A percentile compares a stretch with the other conserved stretches of the same genome.
These are phyloP conservation scores for Nestor notabilis DNA, from an alignment of 2,113 vertebrate species.

Conservation along the genomic window DNA sequence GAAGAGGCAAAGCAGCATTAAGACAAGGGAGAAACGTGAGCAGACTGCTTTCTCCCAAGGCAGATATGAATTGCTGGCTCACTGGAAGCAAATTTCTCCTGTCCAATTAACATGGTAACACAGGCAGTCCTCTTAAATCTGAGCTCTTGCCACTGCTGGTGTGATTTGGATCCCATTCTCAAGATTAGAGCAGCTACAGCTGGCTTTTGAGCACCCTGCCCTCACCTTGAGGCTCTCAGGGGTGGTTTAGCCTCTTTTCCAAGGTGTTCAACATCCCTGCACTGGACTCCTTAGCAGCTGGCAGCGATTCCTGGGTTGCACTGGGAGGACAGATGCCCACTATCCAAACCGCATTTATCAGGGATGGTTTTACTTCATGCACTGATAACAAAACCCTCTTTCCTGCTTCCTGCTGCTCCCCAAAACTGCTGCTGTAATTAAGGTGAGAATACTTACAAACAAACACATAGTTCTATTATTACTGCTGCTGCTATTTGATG, in stretches of 20 bases:
- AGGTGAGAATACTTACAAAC: background rate
- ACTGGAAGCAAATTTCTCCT: background rate
- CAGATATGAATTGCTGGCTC: background rate
- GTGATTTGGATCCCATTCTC: background rate
- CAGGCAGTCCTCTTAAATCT: background rate
- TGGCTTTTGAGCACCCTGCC: background rate
- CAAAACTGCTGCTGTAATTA: background rate
- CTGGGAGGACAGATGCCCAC: background rate
- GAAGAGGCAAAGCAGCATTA: background rate
- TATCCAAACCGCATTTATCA: background rate
- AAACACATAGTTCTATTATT: background rate
- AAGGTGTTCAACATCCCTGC: background rate
- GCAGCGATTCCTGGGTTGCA: background rate
- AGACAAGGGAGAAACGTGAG: background rate
- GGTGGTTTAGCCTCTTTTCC: background rate
- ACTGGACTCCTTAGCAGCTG: background rate
- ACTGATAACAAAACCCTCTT: background rate
- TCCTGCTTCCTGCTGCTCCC: background rate
- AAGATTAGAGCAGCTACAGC: background rate
- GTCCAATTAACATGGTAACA: background rate
- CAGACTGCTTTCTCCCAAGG: background rate
- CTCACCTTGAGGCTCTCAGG: background rate
- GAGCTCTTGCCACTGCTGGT: background rate
- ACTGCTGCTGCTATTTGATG: background rate
- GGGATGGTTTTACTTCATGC: background rate